These are phyloP conservation scores for Bedellia somnulentella DNA, from an alignment of 2,888 invertebrate species.

Conservation along the genomic window DNA sequence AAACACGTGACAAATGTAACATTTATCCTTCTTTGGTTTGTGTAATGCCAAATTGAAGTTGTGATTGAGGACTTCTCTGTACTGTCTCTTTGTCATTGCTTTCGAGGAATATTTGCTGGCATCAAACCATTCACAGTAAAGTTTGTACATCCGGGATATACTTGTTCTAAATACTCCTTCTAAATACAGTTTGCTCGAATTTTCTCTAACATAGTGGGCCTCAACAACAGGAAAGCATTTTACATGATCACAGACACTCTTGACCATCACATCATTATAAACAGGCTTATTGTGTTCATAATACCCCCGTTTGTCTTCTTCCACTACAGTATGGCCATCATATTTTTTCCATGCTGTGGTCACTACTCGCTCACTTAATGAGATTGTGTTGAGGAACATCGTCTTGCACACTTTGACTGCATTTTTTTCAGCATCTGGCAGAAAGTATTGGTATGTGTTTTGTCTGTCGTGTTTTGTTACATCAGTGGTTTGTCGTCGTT, in stretches of 20 bases:
- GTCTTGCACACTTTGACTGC: conserved; percentile 9
- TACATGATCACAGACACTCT: conserved; percentile 11
- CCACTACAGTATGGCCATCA: conserved; percentile 2
- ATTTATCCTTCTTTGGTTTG: conserved; percentile 11
- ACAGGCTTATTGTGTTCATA: conserved; percentile 3
- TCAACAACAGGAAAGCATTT: conserved; percentile 8
- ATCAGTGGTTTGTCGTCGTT: conserved; percentile 9
- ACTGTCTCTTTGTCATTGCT: conserved; percentile 5
- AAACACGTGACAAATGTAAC: conserved; percentile 8
- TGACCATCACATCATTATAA: conserved; percentile 5
- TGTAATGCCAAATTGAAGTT: conserved; percentile 11
- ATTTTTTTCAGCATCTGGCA: conserved; percentile 6
- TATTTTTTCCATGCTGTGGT: conserved; percentile 6
- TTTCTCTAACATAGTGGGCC: conserved; percentile 9
- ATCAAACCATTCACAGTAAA: conserved; percentile 5
- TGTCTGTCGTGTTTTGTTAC: conserved; percentile 7
- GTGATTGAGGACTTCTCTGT: conserved; percentile 9
- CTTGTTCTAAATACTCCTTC: conserved; percentile 6
- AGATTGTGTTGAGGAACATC: conserved; percentile 11
- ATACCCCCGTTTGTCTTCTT: conserved; percentile 2
- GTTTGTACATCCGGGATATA: conserved; percentile 4
- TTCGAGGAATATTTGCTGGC: conserved; percentile 1
- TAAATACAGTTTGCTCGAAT: conserved; percentile 9
- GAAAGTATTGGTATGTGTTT: conserved; percentile 8
- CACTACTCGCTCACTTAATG: conserved; percentile 8